Percentiles rank a stretch among this genome's conserved stretches.
Evolutionary conservation across 2,888 invertebrate genomes (phyloP).

Genomic region (Alsophila aescularia): DNA sequence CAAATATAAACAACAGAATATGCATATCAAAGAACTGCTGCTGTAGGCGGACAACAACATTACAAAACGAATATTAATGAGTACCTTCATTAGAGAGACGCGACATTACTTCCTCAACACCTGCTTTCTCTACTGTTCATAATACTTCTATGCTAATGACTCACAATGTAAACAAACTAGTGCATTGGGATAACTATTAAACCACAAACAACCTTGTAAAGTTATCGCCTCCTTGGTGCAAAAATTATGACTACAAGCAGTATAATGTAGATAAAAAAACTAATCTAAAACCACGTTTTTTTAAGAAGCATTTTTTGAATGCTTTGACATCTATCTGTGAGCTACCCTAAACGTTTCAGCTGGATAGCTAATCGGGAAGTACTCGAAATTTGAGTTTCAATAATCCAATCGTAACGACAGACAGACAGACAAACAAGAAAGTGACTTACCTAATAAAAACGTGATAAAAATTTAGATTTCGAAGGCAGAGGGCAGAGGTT

Average conservation of each 20-base stretch:
- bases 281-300: no score
- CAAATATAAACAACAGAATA: constrained; percentile 7
- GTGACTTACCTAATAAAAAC: constrained; percentile 2
- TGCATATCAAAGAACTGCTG: constrained; percentile 20
- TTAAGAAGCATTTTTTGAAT: no score
- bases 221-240: neutral
- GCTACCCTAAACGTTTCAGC: no score
- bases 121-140: constrained; percentile 38
- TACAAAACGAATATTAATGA: constrained; percentile 35
- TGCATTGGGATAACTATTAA: neutral
- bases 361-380: no score
- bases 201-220: neutral
- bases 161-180: constrained; percentile 23
- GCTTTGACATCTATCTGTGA: no score
- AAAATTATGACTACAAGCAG: neutral
- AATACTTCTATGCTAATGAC: no score
- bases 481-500: constrained; percentile 20
- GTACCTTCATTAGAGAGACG: constrained; percentile 36
- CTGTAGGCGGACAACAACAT: constrained; percentile 19
- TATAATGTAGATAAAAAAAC: no score
- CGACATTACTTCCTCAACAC: constrained; percentile 30
- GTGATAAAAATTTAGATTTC: constrained; percentile 5
- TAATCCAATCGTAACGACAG: no score
- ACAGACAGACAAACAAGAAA: no score
- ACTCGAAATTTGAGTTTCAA: no score